phyloP scores from a whole-genome alignment of 2,797 vertebrate genomes.

The Siniperca obscura region DNA sequence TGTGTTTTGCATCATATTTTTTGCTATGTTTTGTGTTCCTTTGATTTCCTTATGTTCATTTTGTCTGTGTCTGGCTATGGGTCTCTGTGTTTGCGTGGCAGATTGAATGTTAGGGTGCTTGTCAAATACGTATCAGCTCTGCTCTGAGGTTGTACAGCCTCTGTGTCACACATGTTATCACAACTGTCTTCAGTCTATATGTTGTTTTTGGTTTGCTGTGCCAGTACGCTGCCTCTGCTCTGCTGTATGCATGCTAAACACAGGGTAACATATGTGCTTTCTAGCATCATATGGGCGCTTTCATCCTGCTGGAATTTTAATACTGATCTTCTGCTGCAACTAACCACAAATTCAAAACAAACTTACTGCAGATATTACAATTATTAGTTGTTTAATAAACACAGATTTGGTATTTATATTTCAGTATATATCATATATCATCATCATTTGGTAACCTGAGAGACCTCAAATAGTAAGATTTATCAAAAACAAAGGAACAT shows the following conservation, averaged over 20 bases:
- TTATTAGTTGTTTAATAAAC: neutral
- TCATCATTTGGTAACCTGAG: neutral
- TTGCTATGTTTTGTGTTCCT: slow-evolving; percentile 15
- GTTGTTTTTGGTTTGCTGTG: slow-evolving; percentile 79
- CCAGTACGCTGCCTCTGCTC: slow-evolving; percentile 62
- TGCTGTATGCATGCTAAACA: slow-evolving; percentile 74
- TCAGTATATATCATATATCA: neutral
- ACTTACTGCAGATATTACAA: slow-evolving; percentile 31
- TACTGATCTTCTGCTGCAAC: slow-evolving; percentile 76
- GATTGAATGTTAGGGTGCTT: slow-evolving; percentile 58
- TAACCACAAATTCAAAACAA: slow-evolving; percentile 44
- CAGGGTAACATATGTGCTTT: slow-evolving; percentile 67
- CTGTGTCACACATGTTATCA: slow-evolving; percentile 43
- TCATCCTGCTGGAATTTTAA: slow-evolving; percentile 28
- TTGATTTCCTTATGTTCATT: slow-evolving; percentile 8
- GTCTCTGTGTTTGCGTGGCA: slow-evolving; percentile 50
- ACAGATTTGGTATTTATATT: neutral
- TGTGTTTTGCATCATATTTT: slow-evolving; percentile 56
- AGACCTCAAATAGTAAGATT: neutral
- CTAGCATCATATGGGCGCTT: slow-evolving; percentile 34
- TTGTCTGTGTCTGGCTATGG: slow-evolving; percentile 54
- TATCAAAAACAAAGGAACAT: neutral
- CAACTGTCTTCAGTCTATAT: slow-evolving; percentile 53
- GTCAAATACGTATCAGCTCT: slow-evolving; percentile 58
- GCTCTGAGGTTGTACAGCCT: slow-evolving; percentile 51